phyloP scores from a whole-genome alignment of 2,888 invertebrate genomes.

The Caenorhabditis sp. region DNA sequence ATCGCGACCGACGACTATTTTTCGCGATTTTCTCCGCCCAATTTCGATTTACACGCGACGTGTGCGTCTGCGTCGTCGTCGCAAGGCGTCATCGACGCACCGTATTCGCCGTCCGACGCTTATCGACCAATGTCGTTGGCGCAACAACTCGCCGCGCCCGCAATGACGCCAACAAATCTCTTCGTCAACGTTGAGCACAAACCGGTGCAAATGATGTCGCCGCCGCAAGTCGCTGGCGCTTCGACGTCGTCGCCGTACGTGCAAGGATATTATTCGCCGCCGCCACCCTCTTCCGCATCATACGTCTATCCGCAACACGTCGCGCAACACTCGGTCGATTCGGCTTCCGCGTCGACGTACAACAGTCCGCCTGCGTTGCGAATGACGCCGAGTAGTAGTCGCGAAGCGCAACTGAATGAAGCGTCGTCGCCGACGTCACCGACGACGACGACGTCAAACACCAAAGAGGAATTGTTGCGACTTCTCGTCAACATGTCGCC shows the following conservation, averaged over 20 bases:
- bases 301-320: conserved; percentile 1
- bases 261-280: neutral
- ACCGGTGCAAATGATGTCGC: conserved; percentile 19
- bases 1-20: conserved; percentile 25
- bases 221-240: conserved; percentile 1
- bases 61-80: conserved; percentile 21
- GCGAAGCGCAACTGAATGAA: neutral
- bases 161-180: conserved; percentile 26
- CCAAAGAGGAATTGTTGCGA: conserved; percentile 57
- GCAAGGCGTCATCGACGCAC: conserved; percentile 3
- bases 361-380: neutral
- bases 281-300: neutral
- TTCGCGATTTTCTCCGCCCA: conserved; percentile 36
- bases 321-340: no score
- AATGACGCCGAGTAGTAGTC: neutral
- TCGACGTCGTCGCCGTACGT: neutral
- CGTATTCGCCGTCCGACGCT: conserved; percentile 6
- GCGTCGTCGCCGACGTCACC: conserved; percentile 13
- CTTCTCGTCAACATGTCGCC: conserved; percentile 51
- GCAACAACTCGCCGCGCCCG: conserved; percentile 44
- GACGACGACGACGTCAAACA: conserved; percentile 21
- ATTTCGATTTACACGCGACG: conserved; percentile 17
- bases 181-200: conserved; percentile 28
- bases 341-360: neutral
- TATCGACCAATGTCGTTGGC: conserved; percentile 31